phyloP scores from a whole-genome alignment of 2,797 vertebrate species.

The Champsocephalus esox region DNA sequence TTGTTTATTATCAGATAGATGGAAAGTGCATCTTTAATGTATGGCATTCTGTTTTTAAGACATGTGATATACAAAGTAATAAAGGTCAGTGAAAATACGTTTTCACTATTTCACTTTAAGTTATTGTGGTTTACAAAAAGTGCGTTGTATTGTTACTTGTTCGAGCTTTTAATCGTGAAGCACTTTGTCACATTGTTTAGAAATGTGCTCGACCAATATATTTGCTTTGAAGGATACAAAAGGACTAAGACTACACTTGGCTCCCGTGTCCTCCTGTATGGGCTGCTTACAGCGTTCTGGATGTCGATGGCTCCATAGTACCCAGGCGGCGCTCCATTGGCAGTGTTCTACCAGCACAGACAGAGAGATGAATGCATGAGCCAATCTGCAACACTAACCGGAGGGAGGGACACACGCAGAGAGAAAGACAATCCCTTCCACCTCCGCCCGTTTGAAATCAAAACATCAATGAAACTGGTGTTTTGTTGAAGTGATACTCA shows the following conservation, averaged over 20 bases:
- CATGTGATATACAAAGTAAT: not conserved
- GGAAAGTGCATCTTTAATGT: not conserved
- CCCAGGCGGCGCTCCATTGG: conserved; percentile 74
- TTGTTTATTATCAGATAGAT: not conserved
- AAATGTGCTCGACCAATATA: too few relatives aligned
- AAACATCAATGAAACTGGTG: not conserved
- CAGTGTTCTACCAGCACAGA: conserved; percentile 77
- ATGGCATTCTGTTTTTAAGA: not conserved
- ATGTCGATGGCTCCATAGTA: conserved; percentile 82
- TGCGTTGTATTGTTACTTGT: too few relatives aligned
- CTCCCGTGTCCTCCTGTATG: not conserved
- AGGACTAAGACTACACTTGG: not conserved
- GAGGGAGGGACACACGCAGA: conserved; percentile 3
- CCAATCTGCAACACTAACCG: conserved; percentile 52
- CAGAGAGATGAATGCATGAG: conserved; percentile 46
- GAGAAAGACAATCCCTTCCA: conserved; percentile 18
- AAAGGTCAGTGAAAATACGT: not conserved
- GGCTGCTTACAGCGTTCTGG: conserved; percentile 78
- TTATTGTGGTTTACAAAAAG: too few relatives aligned
- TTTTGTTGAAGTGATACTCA: conserved; percentile 83
- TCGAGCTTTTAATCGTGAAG: too few relatives aligned
- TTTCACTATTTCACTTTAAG: not conserved
- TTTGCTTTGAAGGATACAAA: not conserved
- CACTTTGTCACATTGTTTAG: not conserved
- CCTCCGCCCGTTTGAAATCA: conserved; percentile 42